Percentiles rank a stretch among this genome's conserved stretches.
These are phyloP conservation scores for Cheilosia vernalis DNA, from an alignment of 2,888 invertebrate species.

Conservation along the genomic window DNA sequence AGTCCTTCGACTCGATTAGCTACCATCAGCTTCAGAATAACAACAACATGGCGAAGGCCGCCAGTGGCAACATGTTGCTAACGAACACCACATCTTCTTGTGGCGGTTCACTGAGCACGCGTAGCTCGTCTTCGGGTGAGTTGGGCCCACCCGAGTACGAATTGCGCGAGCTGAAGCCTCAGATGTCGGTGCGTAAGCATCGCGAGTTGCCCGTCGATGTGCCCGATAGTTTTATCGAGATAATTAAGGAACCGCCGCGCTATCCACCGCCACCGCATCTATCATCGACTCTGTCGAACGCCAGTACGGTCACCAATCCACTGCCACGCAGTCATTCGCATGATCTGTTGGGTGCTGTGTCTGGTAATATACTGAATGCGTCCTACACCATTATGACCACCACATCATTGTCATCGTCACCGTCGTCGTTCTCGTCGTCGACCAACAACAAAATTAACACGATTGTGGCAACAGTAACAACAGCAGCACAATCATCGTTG, in stretches of 20 bases:
- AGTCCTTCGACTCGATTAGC: slow-evolving; percentile 82
- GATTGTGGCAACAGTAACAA: slow-evolving; percentile 60
- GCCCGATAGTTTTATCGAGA: slow-evolving; percentile 93
- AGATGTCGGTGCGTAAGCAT: slow-evolving; percentile 78
- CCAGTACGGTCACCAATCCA: slow-evolving; percentile 79
- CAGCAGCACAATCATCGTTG: background rate
- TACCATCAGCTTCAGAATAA: slow-evolving; percentile 80
- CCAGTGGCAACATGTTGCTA: slow-evolving; percentile 66
- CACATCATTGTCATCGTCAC: slow-evolving; percentile 68
- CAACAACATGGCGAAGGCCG: slow-evolving; percentile 69
- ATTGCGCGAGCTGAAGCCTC: slow-evolving; percentile 77
- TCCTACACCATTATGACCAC: slow-evolving; percentile 60
- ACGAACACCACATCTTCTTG: slow-evolving; percentile 71
- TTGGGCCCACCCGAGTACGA: slow-evolving; percentile 82
- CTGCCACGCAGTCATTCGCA: slow-evolving; percentile 75
- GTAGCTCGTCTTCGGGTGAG: slow-evolving; percentile 78
- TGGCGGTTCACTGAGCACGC: slow-evolving; percentile 79
- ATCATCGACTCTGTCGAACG: slow-evolving; percentile 81
- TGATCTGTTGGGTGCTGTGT: slow-evolving; percentile 50
- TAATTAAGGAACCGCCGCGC: slow-evolving; percentile 90
- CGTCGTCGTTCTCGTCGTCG: slow-evolving; percentile 65
- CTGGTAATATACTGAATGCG: slow-evolving; percentile 62
- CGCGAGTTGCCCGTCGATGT: slow-evolving; percentile 93
- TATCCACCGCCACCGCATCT: slow-evolving; percentile 85
- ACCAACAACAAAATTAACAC: slow-evolving; percentile 64